Base-by-base conservation (phyloP, 2,888 invertebrate genomes). In the Tricholauxania praeusta region DNA sequence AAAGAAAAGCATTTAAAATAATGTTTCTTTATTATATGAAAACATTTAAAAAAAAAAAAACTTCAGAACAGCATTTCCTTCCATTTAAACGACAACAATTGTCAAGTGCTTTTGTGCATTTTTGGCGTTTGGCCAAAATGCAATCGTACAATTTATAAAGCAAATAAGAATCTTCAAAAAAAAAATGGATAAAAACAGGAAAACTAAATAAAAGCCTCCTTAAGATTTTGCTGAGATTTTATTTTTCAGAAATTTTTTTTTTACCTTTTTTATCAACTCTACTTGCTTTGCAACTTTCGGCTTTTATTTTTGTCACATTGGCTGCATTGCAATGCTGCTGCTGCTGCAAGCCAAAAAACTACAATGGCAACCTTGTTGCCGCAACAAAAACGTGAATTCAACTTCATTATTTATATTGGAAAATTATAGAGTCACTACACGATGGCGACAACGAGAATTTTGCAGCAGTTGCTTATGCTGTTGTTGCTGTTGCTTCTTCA, bases 351-450 rank as follows among this genome's bases (percentile, higher is more conserved):
- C 17, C n/a, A 59, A 69, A 51, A 15, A 47, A 12, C 57, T 47
- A 52, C 70, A 51, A 53, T 60, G 12, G 62, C 62, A 67, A 17
- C 32, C 62, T 28, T 60, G 59, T n/a, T 59, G 14, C 32, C 14
- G 67, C 66, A 72, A 48, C 67, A 63, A 65, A 63, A 68, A 72
- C 72, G 65, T 69, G 55, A 68, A 69, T 48, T 70, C 17, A 69
- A 75, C 74, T 76, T 76, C 76, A 76, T 76, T 76, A 76, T 76
- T 76, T 76, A 74, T 75, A 76, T 75, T 75, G 76, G 71, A 75
- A 76, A 76, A 76, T 76, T 76, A 76, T 76, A 76, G 74, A 73
- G 74, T 73, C 53, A 14, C 52, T 32, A 15, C 59, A 17, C 48
- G 51, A 57, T 53, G 60, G 32, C 60, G 15, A 65, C 52, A 22